Percentiles rank a stretch among this genome's conserved stretches.
These are phyloP conservation scores for Epistrophella euchroma DNA, from an alignment of 2,888 invertebrate genomes.

Conservation along the genomic window DNA sequence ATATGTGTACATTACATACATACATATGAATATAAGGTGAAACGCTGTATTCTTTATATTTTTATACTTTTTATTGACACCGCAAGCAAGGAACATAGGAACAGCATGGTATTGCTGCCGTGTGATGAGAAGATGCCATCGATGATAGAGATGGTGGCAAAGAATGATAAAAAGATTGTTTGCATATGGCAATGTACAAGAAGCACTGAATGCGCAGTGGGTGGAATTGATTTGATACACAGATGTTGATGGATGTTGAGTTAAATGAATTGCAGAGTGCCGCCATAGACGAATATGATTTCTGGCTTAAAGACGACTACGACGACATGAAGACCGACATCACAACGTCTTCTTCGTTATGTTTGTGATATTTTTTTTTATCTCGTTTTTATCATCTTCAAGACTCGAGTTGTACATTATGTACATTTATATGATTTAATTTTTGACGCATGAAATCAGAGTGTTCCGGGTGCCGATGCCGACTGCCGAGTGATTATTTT, in stretches of 20 bases:
- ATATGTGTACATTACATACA: not conserved
- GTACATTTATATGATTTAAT: conserved; percentile 75
- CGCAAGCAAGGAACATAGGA: conserved; percentile 47
- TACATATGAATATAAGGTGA: conserved; percentile 58
- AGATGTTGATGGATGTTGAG: conserved; percentile 74
- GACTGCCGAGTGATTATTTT: conserved; percentile 43
- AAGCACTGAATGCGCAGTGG: conserved; percentile 54
- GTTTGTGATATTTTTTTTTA: conserved; percentile 11
- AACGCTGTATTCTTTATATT: conserved; percentile 33
- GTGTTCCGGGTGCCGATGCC: conserved; percentile 7
- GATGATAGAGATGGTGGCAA: conserved; percentile 32
- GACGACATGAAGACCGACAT: no score
- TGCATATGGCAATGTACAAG: conserved; percentile 51
- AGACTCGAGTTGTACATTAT: conserved; percentile 53
- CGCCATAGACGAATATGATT: conserved; percentile 58
- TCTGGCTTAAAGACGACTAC: conserved; percentile 22
- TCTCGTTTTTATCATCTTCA: conserved; percentile 32
- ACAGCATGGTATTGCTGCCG: not conserved
- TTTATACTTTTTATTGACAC: conserved; percentile 54
- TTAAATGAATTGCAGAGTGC: conserved; percentile 72
- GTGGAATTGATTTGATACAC: conserved; percentile 72
- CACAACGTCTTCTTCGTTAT: conserved; percentile 9
- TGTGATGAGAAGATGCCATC: conserved; percentile 44
- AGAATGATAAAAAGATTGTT: conserved; percentile 68
- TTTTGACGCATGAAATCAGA: conserved; percentile 69